Percentiles rank a stretch among this genome's conserved stretches.
Conservation (phyloP, 2,888 invertebrate genomes). For the Allygus modestus region DNA sequence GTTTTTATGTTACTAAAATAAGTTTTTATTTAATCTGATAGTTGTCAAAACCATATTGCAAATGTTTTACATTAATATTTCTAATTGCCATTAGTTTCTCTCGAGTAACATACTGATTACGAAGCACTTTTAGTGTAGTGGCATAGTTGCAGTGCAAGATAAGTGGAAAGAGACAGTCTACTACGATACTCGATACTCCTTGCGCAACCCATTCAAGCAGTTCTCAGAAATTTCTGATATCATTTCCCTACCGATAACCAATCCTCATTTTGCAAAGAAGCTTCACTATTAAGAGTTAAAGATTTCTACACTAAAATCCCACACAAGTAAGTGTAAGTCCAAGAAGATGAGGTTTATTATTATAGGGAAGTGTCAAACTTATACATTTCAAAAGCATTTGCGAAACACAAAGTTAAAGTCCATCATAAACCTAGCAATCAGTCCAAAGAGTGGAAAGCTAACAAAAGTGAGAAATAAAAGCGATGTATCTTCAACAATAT, state of each 20-base stretch:
- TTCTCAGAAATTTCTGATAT: neutral
- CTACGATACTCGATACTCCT: neutral
- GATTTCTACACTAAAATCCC: no score
- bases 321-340: no score
- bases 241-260: no score
- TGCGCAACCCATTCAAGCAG: neutral
- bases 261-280: no score
- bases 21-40: no score
- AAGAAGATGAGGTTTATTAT: no score
- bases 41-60: no score
- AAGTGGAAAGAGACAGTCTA: neutral
- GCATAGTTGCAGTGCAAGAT: neutral
- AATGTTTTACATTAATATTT: no score
- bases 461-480: conserved; percentile 1
- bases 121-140: neutral
- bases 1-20: no score
- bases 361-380: neutral
- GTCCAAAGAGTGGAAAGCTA: neutral
- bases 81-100: neutral
- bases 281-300: no score
- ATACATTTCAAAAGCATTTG: neutral
- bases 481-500: neutral
- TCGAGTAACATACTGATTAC: neutral
- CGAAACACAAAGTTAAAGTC: neutral
- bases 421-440: conserved; percentile 12